phyloP scores from a whole-genome alignment of 2,888 invertebrate species.

The Ectemnius cavifrons region DNA sequence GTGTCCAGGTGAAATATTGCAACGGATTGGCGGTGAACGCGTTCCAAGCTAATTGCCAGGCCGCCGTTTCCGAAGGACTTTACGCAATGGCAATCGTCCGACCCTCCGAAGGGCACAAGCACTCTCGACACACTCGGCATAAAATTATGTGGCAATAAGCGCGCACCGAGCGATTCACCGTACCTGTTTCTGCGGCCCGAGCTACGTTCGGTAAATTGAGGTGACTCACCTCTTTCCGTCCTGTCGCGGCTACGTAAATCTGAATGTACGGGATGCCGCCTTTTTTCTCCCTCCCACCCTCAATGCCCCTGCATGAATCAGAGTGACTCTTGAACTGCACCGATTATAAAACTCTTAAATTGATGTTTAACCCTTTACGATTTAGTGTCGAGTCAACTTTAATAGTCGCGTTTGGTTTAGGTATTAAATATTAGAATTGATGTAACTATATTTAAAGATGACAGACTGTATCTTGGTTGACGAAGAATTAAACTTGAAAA shows the following conservation, averaged over 20 bases:
- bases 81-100: slow-evolving; percentile 63
- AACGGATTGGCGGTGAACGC: slow-evolving; percentile 54
- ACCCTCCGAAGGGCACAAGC: slow-evolving; percentile 31
- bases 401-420: too few species aligned
- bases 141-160: slow-evolving; percentile 52
- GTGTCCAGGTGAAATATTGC: slow-evolving; percentile 68
- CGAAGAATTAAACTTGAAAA: too few species aligned
- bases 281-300: background rate
- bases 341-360: background rate
- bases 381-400: background rate
- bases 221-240: slow-evolving; percentile 73
- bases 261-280: slow-evolving; percentile 34
- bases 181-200: slow-evolving; percentile 38
- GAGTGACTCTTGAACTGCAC: background rate
- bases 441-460: too few species aligned
- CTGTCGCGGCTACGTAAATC: slow-evolving; percentile 48
- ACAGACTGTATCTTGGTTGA: too few species aligned
- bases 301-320: background rate
- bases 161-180: slow-evolving; percentile 43
- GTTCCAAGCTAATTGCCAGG: slow-evolving; percentile 51
- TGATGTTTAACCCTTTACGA: background rate
- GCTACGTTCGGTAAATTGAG: slow-evolving; percentile 61
- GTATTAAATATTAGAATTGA: too few species aligned
- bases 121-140: slow-evolving; percentile 30
- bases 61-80: slow-evolving; percentile 58